Conservation (phyloP, 2,888 invertebrate genomes). For the Petrolisthes manimaculis region DNA sequence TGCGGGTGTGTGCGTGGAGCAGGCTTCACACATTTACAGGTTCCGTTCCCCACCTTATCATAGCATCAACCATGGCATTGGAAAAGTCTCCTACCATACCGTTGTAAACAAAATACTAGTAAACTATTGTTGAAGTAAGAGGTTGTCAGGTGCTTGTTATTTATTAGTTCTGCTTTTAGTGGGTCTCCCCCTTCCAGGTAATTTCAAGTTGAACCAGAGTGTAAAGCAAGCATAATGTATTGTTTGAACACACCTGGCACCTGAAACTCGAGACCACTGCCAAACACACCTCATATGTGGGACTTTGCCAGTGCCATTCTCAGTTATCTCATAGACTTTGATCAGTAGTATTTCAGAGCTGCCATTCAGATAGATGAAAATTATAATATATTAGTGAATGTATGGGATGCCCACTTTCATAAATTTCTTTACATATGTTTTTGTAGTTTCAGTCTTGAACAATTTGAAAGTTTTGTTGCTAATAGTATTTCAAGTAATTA, state of each 20-base stretch:
- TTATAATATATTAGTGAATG: not conserved
- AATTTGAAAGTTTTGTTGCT: not conserved
- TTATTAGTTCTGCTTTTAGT: slow-evolving; percentile 8
- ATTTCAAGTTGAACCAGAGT: not conserved
- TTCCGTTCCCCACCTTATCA: not conserved
- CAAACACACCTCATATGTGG: not conserved
- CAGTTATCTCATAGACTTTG: not conserved
- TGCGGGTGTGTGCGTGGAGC: not conserved
- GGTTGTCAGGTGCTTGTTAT: slow-evolving; percentile 16
- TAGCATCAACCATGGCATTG: not conserved
- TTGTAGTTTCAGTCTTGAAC: not conserved
- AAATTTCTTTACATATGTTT: not conserved
- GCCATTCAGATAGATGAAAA: not conserved
- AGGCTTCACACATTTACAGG: slow-evolving; percentile 4
- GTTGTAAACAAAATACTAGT: not conserved
- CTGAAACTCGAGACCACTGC: not conserved
- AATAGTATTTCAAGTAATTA: not conserved
- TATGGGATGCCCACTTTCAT: not conserved
- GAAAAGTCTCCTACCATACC: not conserved
- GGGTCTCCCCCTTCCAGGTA: not conserved
- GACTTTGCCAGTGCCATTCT: not conserved
- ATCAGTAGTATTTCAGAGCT: not conserved
- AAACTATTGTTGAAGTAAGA: not conserved
- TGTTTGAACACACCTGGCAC: not conserved
- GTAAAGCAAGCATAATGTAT: not conserved